These are phyloP conservation scores for Uloborus diversus DNA, from an alignment of 1,140 invertebrate species.

Conservation along the genomic window DNA sequence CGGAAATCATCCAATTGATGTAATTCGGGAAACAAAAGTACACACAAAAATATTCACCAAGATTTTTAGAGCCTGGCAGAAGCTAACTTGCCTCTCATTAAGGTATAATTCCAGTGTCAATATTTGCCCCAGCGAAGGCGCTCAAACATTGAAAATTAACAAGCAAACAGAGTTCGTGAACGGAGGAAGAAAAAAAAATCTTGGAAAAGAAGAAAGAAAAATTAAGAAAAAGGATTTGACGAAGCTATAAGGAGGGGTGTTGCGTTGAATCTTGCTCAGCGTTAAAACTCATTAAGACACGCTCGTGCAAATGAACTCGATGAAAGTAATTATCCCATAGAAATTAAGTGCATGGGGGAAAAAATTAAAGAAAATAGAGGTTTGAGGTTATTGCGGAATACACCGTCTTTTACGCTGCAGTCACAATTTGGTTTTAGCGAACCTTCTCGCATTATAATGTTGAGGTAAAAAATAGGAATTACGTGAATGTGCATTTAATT, in stretches of 20 bases:
- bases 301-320: constrained; percentile 35
- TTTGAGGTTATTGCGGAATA: neutral
- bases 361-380: neutral
- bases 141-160: constrained; percentile 46
- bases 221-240: neutral
- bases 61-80: neutral
- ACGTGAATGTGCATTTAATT: neutral
- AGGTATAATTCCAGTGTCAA: constrained; percentile 31
- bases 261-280: neutral
- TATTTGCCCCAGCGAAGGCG: constrained; percentile 15
- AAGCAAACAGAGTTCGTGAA: constrained; percentile 33
- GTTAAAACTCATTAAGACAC: constrained; percentile 40
- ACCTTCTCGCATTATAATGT: neutral
- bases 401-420: constrained; percentile 10
- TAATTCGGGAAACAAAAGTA: too few species aligned
- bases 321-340: constrained; percentile 36
- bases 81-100: neutral
- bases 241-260: neutral
- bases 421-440: neutral
- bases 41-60: neutral
- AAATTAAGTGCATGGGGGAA: neutral
- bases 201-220: neutral
- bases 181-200: neutral
- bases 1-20: too few species aligned
- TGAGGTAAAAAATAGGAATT: neutral